Evolutionary conservation across 2,888 invertebrate species (phyloP), one percentile per base, ranked within the genome.

Genomic region (Tachystola acroxantha): DNA sequence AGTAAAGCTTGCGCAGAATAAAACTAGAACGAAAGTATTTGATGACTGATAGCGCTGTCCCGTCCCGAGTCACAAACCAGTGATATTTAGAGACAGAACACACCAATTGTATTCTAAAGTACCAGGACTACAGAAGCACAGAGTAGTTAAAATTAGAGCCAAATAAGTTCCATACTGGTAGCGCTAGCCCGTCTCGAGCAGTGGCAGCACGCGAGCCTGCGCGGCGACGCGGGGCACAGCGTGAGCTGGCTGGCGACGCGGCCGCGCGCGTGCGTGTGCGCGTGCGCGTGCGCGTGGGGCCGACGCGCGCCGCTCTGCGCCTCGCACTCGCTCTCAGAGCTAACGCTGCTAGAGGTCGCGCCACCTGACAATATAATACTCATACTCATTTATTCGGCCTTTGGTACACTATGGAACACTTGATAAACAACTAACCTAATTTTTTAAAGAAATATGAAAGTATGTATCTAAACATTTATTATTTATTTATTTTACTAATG

Each of bases 221-320:
- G 62, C 32, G 86, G 86, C 20, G 82, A 77, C 16, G 81, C 59
- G 42, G 85, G 85, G 38, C 86, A 82, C 44, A 87, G 64, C 10
- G 86, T 86, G 37, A 78, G 74, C 54, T 79, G 85, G 37, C 68
- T 69, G 41, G 77, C 76, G 33, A 54, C 54, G 37, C 52, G 46
- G 43, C 46, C 47, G 64, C 45, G 77, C 81, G 38, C 72, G 6
- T 3, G 35, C 57, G 53, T 47, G 53, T 42, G 36, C 57, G 48
- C 30, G 39, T n/a, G n/a, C 16, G 16, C 16, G 16, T 16, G 16
- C 6, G n/a, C n/a, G n/a, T 16, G 6, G 40, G 50, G 46, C 53
- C 38, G 40, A 45, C 45, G 32, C 29, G 34, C 42, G 4, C 35
- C 39, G 31, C 33, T 42, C 40, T 47, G 57, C 34, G 57, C 64